Evolutionary conservation across 2,888 invertebrate species (phyloP), one percentile per base, ranked within the genome.

Genomic region (Hyposoter dolosus): DNA sequence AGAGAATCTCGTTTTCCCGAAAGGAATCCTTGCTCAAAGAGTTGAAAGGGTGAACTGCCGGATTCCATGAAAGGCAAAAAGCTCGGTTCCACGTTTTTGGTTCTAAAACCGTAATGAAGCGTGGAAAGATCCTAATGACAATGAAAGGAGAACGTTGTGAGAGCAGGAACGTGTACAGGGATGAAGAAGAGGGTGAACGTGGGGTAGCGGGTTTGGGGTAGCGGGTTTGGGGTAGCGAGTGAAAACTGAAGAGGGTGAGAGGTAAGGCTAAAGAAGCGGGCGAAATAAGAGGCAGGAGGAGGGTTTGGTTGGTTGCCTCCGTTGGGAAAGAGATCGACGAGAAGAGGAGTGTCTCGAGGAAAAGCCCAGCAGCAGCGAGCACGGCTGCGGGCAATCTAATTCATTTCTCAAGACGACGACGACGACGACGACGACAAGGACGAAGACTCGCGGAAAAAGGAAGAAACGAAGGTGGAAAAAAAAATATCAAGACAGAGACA

Each of bases 371-470:
- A 76, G 77, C 69, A 65, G 77, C 69, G 40, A 74, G 77, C 71
- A 68, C 84, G 69, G 82, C 82, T 83, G 85, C 80, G 80, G 87
- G 87, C 82, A 84, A 84, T 87, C 84, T 87, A 84, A 85, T 87
- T 84, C 87, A 85, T 87, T 85, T 85, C 84, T 87, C 87, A 85
- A 85, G 87, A 84, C 84, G 82, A 82, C 68, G 84, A 77, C 19
- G 60, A 60, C 23, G 68, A 80, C 68, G 69, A 79, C n/a, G 40
- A 50, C 66, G 71, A 53, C 47, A 53, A 32, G 74, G 40, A 80
- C 75, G 65, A 81, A 80, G 69, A 69, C 63, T 60, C 60, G 50
- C 23, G 83, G 65, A 69, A 86, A 72, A 53, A 81, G 47, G 66
- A 66, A 35, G 75, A 68, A 56, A 75, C 28, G 56, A 74, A 63